Evolutionary conservation across 2,888 invertebrate species (phyloP).

Genomic region (Ormyrus labotus): DNA sequence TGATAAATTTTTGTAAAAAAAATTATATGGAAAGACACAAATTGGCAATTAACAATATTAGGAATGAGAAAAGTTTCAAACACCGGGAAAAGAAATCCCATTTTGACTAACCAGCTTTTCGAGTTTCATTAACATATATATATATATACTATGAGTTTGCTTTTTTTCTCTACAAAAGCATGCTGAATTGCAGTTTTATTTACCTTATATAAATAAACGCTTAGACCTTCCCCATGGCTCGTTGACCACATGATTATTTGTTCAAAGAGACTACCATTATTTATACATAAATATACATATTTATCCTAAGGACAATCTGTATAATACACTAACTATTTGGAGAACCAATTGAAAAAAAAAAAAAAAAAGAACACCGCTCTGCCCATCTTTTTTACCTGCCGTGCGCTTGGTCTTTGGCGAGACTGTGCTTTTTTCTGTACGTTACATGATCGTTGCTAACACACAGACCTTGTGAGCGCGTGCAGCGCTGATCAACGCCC

Average conservation of each 20-base stretch:
- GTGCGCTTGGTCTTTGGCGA: slow-evolving; percentile 58
- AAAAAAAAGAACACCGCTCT: slow-evolving; percentile 32
- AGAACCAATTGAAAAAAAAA: background rate
- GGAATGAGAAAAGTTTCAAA: slow-evolving; percentile 7
- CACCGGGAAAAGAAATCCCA: slow-evolving; percentile 2
- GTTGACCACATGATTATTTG: slow-evolving; percentile 39
- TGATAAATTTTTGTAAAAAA: too few species aligned
- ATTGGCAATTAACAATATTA: slow-evolving; percentile 23
- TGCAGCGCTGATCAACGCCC: slow-evolving; percentile 14
- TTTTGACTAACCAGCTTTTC: slow-evolving; percentile 34
- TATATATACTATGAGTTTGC: background rate
- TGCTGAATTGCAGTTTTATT: slow-evolving; percentile 43
- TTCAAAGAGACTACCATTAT: slow-evolving; percentile 34
- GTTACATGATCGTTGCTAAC: slow-evolving; percentile 49
- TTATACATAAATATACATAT: slow-evolving; percentile 10
- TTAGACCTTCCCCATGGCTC: slow-evolving; percentile 44
- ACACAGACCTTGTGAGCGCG: slow-evolving; percentile 11
- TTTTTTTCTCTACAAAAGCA: slow-evolving; percentile 39
- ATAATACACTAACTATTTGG: slow-evolving; percentile 48
- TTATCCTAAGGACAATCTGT: background rate
- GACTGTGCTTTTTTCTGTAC: slow-evolving; percentile 52
- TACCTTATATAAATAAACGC: slow-evolving; percentile 27
- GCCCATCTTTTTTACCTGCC: slow-evolving; percentile 34
- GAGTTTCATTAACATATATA: background rate
- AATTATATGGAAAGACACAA: slow-evolving; percentile 29